Base-by-base conservation (phyloP, 2,797 vertebrate genomes). In the Delichon dasypus region DNA sequence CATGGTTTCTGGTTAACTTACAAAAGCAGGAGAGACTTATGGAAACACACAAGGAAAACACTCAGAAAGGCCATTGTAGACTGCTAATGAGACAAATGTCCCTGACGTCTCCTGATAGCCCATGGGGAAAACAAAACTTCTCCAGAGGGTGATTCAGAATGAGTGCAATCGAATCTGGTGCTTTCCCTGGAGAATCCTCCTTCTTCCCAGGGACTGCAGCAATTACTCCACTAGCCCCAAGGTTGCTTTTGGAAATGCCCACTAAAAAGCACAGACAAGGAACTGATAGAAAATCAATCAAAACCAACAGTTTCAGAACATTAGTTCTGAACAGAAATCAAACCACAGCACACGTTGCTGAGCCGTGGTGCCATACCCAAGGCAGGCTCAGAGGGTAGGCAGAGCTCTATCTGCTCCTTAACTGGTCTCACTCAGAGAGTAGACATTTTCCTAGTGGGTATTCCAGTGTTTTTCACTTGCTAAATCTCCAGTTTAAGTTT, bases 11-110 rank as follows among this genome's bases (percentile, higher is more conserved):
- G 48, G 53, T 75, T 88, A 75, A 48, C 5, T 47, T 75, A 64
- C 10, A 58, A 85, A 93, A 62, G 58, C 17, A 47, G 66, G 66
- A 75, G 51, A 81, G 7, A 42, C 34, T 58, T 64, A 25, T 77
- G 50, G 57, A 88, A 92, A 66, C 4, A 30, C 71, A 64, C 23
- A 36, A 55, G 66, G 60, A 58, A 73, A 88, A 58, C 17, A 58
- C 42, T 89, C 34, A 78, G 34, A 72, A 72, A 66, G 67, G 79
- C 45, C 60, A n/a, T 19, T 83, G 34, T 40, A 61, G 82, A 53
- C n/a, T 83, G 16, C n/a, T 85, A 74, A 88, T 19, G 78, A 88
- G 75, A 93, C 83, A 95, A 85, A 76, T 55, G 60, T 65, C 74
- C 62, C 74, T 60, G 19, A 44, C 0, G 8, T 48, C n/a, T 81